These are phyloP conservation scores for Seira ritae DNA, from an alignment of 2,888 invertebrate species.

Conservation along the genomic window DNA sequence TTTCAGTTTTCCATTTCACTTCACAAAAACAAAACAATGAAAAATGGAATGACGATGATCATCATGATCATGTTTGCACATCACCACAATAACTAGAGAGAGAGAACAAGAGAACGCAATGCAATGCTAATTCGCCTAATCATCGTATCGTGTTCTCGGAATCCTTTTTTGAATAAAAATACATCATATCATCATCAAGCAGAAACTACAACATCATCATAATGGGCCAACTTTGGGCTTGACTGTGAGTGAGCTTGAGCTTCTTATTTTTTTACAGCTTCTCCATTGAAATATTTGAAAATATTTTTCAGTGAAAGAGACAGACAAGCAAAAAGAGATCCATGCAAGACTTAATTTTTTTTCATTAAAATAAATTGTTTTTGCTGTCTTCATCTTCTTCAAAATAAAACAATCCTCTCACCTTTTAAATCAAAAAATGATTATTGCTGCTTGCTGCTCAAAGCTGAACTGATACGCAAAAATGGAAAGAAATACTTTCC, in stretches of 20 bases:
- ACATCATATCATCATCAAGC: not conserved
- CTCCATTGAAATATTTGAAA: too few relatives aligned
- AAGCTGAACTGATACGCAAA: constrained; percentile 19
- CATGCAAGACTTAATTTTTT: constrained; percentile 58
- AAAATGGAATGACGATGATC: too few relatives aligned
- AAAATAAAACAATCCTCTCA: too few relatives aligned
- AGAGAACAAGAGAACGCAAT: too few relatives aligned
- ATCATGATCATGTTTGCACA: not conserved
- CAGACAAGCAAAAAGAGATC: constrained; percentile 20
- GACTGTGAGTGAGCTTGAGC: too few relatives aligned
- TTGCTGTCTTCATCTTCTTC: too few relatives aligned
- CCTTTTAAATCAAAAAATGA: constrained; percentile 56
- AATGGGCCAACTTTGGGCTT: constrained; percentile 16
- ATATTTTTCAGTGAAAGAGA: too few relatives aligned
- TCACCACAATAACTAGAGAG: too few relatives aligned
- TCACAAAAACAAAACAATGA: too few relatives aligned
- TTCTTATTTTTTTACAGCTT: constrained; percentile 10
- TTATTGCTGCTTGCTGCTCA: too few relatives aligned
- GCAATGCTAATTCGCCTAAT: too few relatives aligned
- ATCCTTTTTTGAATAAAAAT: not conserved
- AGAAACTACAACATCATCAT: not conserved
- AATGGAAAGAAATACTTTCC: constrained; percentile 48
- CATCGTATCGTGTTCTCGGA: not conserved
- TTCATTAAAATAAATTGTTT: constrained; percentile 63
- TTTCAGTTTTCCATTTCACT: not conserved